phyloP scores from a whole-genome alignment of 64 coral and sea anemone genomes.

The Pocillopora verrucosa region DNA sequence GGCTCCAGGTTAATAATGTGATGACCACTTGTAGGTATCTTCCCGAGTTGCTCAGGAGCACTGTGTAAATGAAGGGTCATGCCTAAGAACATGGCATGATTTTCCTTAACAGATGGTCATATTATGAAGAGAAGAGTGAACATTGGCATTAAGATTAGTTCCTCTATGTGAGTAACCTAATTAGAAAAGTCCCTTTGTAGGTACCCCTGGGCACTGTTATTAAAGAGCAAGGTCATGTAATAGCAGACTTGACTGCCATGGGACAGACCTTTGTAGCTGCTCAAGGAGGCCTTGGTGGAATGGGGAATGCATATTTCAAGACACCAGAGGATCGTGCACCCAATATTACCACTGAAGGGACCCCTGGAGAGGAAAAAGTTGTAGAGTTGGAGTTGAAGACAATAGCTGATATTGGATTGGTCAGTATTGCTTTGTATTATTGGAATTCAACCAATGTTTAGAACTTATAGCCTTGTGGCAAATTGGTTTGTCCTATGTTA shows the following conservation, averaged over 20 bases:
- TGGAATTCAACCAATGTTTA: too few species aligned
- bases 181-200: not conserved
- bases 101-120: too few species aligned
- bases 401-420: conserved; percentile 97
- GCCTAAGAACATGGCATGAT: too few species aligned
- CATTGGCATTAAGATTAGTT: not conserved
- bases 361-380: conserved; percentile 84
- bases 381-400: conserved; percentile 94
- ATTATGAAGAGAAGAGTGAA: not conserved
- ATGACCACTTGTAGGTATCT: too few species aligned
- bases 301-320: conserved; percentile 93
- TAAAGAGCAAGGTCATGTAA: conserved; percentile 33
- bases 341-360: conserved; percentile 55
- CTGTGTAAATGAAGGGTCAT: too few species aligned
- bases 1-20: too few species aligned
- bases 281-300: conserved; percentile 75
- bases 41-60: too few species aligned
- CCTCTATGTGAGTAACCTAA: not conserved
- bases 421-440: conserved; percentile 22
- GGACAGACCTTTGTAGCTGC: conserved; percentile 67
- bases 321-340: conserved; percentile 75
- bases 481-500: not conserved
- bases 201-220: conserved; percentile 91
- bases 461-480: too few species aligned
- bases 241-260: conserved; percentile 76